A percentile compares a stretch with the other conserved stretches of the same genome.
phyloP scores from a whole-genome alignment of 1,140 invertebrate species.

The Zaprionus davidi region DNA sequence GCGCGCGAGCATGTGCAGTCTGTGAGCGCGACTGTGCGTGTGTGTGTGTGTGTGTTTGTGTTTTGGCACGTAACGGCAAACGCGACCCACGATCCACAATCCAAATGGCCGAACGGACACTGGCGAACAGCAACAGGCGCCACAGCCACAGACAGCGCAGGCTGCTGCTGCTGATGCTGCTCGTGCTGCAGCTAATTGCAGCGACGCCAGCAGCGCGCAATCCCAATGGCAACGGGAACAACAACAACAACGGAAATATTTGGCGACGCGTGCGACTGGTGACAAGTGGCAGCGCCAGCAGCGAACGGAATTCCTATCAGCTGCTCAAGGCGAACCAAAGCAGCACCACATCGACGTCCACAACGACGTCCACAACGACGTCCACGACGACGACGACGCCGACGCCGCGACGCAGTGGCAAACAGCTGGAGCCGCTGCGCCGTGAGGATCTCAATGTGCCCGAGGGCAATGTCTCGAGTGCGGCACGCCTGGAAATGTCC shows the following conservation, averaged over 20 bases:
- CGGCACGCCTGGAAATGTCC: slow-evolving; percentile 89
- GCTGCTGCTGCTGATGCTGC: slow-evolving; percentile 59
- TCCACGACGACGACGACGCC: slow-evolving; percentile 33
- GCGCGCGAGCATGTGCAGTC: slow-evolving; percentile 48
- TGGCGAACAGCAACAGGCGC: slow-evolving; percentile 53
- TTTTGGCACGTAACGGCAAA: slow-evolving; percentile 32
- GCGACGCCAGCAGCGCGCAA: slow-evolving; percentile 61
- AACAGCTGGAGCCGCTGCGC: slow-evolving; percentile 66
- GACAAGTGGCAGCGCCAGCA: slow-evolving; percentile 54
- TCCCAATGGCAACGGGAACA: slow-evolving; percentile 20
- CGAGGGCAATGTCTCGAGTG: slow-evolving; percentile 84
- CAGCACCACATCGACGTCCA: slow-evolving; percentile 37
- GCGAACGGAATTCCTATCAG: slow-evolving; percentile 68
- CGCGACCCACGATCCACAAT: slow-evolving; percentile 41
- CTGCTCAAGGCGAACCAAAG: slow-evolving; percentile 56
- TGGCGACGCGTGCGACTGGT: slow-evolving; percentile 71
- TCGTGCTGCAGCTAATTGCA: slow-evolving; percentile 66
- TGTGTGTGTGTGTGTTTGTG: slow-evolving; percentile 26
- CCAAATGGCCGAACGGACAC: slow-evolving; percentile 54
- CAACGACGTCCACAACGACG: slow-evolving; percentile 21
- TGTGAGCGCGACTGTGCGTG: slow-evolving; percentile 2
- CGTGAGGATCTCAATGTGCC: slow-evolving; percentile 66
- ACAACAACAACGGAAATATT: slow-evolving; percentile 63
- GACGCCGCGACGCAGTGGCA: slow-evolving; percentile 46
- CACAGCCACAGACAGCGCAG: slow-evolving; percentile 31